These are phyloP conservation scores for Yponomeuta plumbellus DNA, from an alignment of 2,888 invertebrate species.

Conservation along the genomic window DNA sequence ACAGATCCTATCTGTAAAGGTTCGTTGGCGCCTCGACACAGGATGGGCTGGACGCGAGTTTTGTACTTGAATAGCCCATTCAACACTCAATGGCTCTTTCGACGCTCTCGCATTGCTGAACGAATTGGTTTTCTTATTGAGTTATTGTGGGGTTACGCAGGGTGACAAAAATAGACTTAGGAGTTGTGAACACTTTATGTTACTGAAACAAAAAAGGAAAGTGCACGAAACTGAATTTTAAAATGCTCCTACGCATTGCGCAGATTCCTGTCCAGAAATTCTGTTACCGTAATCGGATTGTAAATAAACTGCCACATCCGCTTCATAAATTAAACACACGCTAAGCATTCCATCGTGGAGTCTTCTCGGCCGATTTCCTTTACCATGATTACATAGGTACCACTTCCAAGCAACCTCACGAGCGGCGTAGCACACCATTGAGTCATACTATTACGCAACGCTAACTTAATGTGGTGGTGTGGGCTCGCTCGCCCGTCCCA, in stretches of 20 bases:
- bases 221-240: too few species aligned
- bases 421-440: constrained; percentile 6
- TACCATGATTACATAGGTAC: neutral
- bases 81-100: neutral
- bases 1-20: neutral
- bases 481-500: constrained; percentile 18
- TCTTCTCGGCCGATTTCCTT: neutral
- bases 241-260: too few species aligned
- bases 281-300: too few species aligned
- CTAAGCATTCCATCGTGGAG: neutral
- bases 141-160: too few species aligned
- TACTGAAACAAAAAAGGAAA: too few species aligned
- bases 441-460: constrained; percentile 11
- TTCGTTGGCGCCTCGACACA: neutral
- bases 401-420: neutral
- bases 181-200: too few species aligned
- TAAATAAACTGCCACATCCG: neutral
- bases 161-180: too few species aligned
- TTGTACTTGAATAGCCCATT: constrained; percentile 7
- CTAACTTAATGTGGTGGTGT: constrained; percentile 14
- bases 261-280: too few species aligned
- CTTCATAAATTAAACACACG: neutral
- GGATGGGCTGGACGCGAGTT: neutral
- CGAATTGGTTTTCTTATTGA: neutral
- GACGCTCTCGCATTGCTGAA: neutral